Percentiles rank a stretch among this genome's conserved stretches.
Conservation (phyloP, 1,140 invertebrate species). For the Camponotus pennsylvanicus region DNA sequence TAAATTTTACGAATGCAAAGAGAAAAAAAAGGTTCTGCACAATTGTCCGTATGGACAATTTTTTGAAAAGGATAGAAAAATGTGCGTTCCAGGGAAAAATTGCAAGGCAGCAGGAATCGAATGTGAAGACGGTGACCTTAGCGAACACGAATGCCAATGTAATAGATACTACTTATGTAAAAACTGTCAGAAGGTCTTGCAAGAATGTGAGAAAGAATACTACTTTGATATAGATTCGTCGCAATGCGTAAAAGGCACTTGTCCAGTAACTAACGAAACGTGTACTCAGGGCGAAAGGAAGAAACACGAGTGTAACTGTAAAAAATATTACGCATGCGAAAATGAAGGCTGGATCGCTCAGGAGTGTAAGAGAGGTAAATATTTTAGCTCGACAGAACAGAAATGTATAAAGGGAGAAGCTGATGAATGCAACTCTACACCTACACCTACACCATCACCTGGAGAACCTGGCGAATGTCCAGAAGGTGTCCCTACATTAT, state of each 20-base stretch:
- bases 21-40: neutral
- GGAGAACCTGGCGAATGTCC: neutral
- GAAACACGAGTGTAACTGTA: neutral
- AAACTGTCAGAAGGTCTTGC: neutral
- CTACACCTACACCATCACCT: too few relatives aligned
- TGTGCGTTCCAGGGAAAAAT: neutral
- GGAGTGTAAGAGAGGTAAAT: neutral
- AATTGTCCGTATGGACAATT: neutral
- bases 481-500: neutral
- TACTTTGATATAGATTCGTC: neutral
- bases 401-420: neutral
- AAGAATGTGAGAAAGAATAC: neutral
- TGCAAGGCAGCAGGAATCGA: neutral
- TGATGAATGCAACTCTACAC: too few relatives aligned
- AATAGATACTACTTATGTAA: neutral
- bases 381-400: neutral
- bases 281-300: neutral
- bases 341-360: neutral
- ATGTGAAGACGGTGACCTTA: neutral
- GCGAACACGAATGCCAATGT: neutral
- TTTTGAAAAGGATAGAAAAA: neutral
- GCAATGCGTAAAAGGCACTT: neutral
- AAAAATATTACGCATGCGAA: neutral
- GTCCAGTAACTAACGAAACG: neutral
- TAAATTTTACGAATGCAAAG: conserved; percentile 3